phyloP scores from a whole-genome alignment of 2,797 vertebrate species.

The Phaenicophaeus curvirostris region DNA sequence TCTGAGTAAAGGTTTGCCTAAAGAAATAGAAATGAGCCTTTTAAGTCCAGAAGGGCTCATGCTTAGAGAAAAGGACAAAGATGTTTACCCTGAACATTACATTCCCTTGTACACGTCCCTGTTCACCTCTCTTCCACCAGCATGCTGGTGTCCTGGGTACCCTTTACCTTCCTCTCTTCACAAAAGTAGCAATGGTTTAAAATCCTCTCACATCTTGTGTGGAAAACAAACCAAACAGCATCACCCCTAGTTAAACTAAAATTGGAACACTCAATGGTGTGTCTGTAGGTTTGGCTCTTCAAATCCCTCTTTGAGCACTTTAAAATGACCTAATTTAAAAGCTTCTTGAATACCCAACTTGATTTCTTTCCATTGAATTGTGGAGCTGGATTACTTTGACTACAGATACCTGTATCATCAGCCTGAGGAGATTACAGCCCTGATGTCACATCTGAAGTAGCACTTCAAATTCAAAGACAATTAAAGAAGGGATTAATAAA shows the following conservation, averaged over 20 bases:
- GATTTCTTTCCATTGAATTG: background rate
- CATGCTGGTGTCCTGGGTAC: background rate
- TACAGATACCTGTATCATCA: background rate
- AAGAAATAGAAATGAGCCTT: background rate
- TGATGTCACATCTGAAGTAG: background rate
- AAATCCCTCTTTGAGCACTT: background rate
- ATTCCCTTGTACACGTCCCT: background rate
- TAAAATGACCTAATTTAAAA: constrained; percentile 5
- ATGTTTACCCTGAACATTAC: background rate
- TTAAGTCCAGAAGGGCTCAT: background rate
- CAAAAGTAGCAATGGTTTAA: background rate
- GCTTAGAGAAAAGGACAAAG: background rate
- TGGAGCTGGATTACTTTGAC: background rate
- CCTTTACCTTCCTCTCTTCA: background rate
- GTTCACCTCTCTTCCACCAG: background rate
- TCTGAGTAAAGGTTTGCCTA: background rate
- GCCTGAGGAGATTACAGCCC: background rate
- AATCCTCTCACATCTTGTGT: background rate
- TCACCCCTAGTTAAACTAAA: background rate
- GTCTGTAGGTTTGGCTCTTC: background rate
- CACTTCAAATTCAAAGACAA: background rate
- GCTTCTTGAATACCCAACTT: background rate
- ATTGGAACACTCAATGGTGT: background rate
- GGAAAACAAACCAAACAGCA: background rate
- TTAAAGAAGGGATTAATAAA: background rate